Conservation (phyloP, 2,888 invertebrate species). For the Panzeria rudis region DNA sequence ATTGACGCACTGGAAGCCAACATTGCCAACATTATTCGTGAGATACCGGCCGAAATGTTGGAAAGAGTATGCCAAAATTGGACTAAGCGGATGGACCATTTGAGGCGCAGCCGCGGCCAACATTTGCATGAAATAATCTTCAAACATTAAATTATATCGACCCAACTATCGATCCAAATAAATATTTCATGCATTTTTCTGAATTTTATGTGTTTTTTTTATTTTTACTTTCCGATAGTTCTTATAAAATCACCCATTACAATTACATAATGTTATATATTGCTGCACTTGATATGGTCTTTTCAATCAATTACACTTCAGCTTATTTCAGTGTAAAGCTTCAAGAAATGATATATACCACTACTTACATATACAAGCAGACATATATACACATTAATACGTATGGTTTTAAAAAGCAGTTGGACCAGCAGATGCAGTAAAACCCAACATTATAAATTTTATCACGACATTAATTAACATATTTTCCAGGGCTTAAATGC, state of each 20-base stretch:
- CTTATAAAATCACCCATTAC: neutral
- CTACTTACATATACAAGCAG: neutral
- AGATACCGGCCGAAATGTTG: no score
- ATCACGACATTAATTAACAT: slow-evolving; percentile 44
- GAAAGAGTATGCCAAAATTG: no score
- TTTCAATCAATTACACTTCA: neutral
- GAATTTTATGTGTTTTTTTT: no score
- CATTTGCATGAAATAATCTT: no score
- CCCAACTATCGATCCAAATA: no score
- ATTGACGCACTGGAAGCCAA: no score
- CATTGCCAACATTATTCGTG: no score
- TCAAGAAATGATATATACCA: neutral
- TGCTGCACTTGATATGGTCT: neutral
- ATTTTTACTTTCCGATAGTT: no score
- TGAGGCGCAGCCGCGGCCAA: no score
- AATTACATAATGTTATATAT: neutral
- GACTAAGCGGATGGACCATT: no score
- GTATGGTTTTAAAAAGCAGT: neutral
- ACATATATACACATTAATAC: neutral
- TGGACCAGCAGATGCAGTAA: slow-evolving; percentile 21
- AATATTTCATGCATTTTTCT: no score
- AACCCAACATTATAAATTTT: slow-evolving; percentile 20
- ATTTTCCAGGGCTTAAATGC: slow-evolving; percentile 15
- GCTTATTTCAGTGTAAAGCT: neutral
- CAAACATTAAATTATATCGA: no score